These are phyloP conservation scores for Eudasyphora cyanicolor DNA, from an alignment of 2,888 invertebrate genomes.

Conservation along the genomic window DNA sequence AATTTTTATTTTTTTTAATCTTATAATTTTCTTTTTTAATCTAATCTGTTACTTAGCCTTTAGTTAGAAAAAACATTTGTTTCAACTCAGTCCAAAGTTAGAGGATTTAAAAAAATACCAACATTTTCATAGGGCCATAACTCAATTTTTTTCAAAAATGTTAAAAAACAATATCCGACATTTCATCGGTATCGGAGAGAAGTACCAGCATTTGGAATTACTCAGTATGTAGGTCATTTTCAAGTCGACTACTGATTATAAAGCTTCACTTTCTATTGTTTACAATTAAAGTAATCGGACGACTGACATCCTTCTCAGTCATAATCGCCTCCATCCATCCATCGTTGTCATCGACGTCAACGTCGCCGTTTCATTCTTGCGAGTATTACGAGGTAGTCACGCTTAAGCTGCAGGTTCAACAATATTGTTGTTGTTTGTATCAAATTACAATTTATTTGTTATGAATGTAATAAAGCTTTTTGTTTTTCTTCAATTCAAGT, in stretches of 20 bases:
- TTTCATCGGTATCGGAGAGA: too few relatives aligned
- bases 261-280: not conserved
- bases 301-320: constrained; percentile 42
- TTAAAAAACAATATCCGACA: too few relatives aligned
- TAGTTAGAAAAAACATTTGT: too few relatives aligned
- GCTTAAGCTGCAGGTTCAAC: not conserved
- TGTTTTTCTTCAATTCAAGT: not conserved
- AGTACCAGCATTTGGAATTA: too few relatives aligned
- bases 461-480: not conserved
- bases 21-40: too few relatives aligned
- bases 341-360: not conserved
- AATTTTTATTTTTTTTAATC: too few relatives aligned
- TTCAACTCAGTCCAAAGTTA: too few relatives aligned
- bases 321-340: not conserved
- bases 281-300: constrained; percentile 36
- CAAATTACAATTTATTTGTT: too few relatives aligned
- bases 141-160: too few relatives aligned
- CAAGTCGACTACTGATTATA: not conserved
- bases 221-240: not conserved
- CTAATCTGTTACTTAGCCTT: too few relatives aligned
- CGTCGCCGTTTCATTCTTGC: not conserved
- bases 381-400: not conserved
- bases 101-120: too few relatives aligned
- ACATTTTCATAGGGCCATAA: too few relatives aligned
- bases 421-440: not conserved